Evolutionary conservation across 92 coral and sea anemone species (phyloP).

Genomic region (Heteractis magnifica): DNA sequence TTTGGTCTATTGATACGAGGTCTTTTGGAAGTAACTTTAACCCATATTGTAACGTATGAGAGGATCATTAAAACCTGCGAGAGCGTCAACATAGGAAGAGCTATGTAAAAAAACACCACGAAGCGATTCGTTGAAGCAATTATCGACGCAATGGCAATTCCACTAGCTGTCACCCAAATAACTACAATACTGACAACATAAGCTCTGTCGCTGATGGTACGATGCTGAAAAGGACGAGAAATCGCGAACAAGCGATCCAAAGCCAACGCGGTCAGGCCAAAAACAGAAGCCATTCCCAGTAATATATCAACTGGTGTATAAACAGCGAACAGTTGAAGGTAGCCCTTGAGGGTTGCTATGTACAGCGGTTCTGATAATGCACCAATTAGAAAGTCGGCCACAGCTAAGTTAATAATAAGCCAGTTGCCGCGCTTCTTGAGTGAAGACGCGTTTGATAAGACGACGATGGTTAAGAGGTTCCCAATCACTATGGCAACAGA

Average conservation of each 20-base stretch:
- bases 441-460: slow-evolving; percentile 16
- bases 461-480: slow-evolving; percentile 29
- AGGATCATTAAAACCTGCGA: slow-evolving; percentile 24
- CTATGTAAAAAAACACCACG: slow-evolving; percentile 27
- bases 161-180: slow-evolving; percentile 20
- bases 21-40: slow-evolving; percentile 18
- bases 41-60: slow-evolving; percentile 33
- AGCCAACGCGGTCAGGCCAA: slow-evolving; percentile 28
- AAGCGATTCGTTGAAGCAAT: slow-evolving; percentile 3
- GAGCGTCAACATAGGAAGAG: slow-evolving; percentile 22
- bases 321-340: neutral
- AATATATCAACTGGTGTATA: slow-evolving; percentile 23
- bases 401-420: slow-evolving; percentile 33
- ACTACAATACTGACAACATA: slow-evolving; percentile 6
- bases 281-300: slow-evolving; percentile 32
- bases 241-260: slow-evolving; percentile 30
- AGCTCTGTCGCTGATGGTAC: slow-evolving; percentile 20
- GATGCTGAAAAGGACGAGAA: slow-evolving; percentile 29
- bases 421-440: slow-evolving; percentile 37
- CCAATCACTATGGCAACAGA: slow-evolving; percentile 32
- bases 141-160: neutral
- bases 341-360: slow-evolving; percentile 30
- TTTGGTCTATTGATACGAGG: neutral
- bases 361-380: slow-evolving; percentile 31
- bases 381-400: slow-evolving; percentile 32